phyloP scores from a whole-genome alignment of 1,140 invertebrate genomes.

The Diploscapter pachys region DNA sequence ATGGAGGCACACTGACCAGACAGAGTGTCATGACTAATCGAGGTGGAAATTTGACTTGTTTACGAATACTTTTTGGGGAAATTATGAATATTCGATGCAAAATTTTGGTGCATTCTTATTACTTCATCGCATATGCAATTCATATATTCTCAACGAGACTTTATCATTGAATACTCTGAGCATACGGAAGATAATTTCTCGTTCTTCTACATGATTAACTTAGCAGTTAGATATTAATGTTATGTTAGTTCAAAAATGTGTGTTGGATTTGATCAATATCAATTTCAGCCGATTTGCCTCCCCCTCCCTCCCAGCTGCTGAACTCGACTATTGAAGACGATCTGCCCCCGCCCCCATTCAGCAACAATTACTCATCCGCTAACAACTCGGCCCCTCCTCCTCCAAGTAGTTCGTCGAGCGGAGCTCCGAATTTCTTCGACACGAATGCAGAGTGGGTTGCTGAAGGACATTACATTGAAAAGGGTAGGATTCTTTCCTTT shows the following conservation, averaged over 20 bases:
- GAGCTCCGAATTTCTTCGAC: slow-evolving; percentile 18
- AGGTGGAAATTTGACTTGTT: too few species aligned
- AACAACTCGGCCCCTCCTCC: not conserved
- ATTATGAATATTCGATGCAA: too few species aligned
- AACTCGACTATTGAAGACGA: slow-evolving; percentile 25
- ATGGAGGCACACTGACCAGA: too few species aligned
- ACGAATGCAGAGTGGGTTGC: slow-evolving; percentile 21
- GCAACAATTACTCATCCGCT: not conserved
- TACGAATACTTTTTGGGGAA: too few species aligned
- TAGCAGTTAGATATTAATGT: slow-evolving; percentile 1
- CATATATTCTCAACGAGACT: too few species aligned
- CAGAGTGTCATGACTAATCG: too few species aligned
- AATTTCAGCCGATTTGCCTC: slow-evolving; percentile 2
- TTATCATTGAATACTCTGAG: too few species aligned
- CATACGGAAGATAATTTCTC: too few species aligned
- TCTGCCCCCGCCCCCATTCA: slow-evolving; percentile 16
- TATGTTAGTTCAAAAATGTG: not conserved
- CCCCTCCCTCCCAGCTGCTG: slow-evolving; percentile 7
- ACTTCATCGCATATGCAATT: not conserved
- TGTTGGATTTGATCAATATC: not conserved
- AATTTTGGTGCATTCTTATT: too few species aligned
- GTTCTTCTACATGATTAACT: not conserved
- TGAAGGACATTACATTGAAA: slow-evolving; percentile 15
- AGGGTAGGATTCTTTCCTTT: slow-evolving; percentile 4
- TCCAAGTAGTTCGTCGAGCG: not conserved